phyloP scores from a whole-genome alignment of 2,113 vertebrate genomes.

The Hylia prasina region DNA sequence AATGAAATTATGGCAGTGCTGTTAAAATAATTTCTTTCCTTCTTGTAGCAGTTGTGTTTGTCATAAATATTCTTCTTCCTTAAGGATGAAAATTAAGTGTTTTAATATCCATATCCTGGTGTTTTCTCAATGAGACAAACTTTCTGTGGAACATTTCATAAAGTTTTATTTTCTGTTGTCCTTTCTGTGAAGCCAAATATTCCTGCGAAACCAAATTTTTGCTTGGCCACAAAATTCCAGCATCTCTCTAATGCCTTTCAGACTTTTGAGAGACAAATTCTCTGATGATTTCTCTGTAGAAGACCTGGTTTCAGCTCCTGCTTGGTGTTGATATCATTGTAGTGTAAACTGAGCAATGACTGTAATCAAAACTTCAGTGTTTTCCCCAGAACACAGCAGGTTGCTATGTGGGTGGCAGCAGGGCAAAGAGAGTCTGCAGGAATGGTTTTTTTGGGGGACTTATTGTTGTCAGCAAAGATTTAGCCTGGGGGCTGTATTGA shows the following conservation, averaged over 20 bases:
- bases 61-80: background rate
- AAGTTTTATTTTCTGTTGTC: background rate
- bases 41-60: background rate
- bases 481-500: background rate
- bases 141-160: background rate
- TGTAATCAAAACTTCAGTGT: constrained; percentile 12
- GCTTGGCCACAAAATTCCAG: background rate
- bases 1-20: background rate
- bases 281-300: background rate
- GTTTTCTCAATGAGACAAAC: background rate
- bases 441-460: background rate
- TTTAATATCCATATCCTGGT: background rate
- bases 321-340: background rate
- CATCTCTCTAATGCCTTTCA: background rate
- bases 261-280: background rate
- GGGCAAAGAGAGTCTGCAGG: background rate
- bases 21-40: background rate
- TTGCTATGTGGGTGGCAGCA: background rate
- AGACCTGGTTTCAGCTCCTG: background rate
- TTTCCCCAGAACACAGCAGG: constrained; percentile 10
- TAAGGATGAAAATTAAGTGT: background rate
- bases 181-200: background rate
- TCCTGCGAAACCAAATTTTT: background rate
- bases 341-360: constrained; percentile 7
- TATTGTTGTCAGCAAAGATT: background rate